These are phyloP conservation scores for Apotomis turbidana DNA, from an alignment of 2,888 invertebrate species.

Conservation along the genomic window DNA sequence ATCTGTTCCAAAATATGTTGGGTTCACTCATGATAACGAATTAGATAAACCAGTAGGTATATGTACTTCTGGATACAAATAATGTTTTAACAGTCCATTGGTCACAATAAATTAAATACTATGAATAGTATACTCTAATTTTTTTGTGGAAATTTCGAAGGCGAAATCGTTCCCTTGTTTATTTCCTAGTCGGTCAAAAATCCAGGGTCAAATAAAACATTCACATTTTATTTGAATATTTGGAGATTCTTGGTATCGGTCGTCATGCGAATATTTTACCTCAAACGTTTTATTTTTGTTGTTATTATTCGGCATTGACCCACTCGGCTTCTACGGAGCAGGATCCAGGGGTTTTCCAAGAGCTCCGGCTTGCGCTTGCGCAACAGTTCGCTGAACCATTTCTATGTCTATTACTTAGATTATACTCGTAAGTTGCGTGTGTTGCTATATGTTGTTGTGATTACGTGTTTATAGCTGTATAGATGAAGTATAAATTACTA, in stretches of 20 bases:
- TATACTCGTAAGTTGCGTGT: constrained; percentile 28
- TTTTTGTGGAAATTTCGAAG: too few relatives aligned
- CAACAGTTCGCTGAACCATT: constrained; percentile 79
- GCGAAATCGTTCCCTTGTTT: too few relatives aligned
- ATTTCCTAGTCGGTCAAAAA: too few relatives aligned
- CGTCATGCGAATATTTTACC: constrained; percentile 9
- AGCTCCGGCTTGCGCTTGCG: constrained; percentile 60
- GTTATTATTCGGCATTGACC: constrained; percentile 40
- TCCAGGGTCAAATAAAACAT: not conserved
- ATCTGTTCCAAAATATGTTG: too few relatives aligned
- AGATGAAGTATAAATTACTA: not conserved
- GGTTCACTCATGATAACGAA: too few relatives aligned
- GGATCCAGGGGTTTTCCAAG: constrained; percentile 66
- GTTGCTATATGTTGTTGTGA: constrained; percentile 17
- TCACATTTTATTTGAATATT: constrained; percentile 1
- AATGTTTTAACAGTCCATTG: too few relatives aligned
- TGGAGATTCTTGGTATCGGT: constrained; percentile 5
- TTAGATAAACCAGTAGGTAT: too few relatives aligned
- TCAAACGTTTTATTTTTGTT: constrained; percentile 28
- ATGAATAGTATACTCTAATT: too few relatives aligned
- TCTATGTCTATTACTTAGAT: constrained; percentile 44
- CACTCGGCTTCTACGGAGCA: constrained; percentile 44
- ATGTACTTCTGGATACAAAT: too few relatives aligned
- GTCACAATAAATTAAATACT: too few relatives aligned
- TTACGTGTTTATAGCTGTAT: not conserved